These are phyloP conservation scores for Trematomus loennbergii DNA, from an alignment of 2,113 vertebrate genomes.

Conservation along the genomic window DNA sequence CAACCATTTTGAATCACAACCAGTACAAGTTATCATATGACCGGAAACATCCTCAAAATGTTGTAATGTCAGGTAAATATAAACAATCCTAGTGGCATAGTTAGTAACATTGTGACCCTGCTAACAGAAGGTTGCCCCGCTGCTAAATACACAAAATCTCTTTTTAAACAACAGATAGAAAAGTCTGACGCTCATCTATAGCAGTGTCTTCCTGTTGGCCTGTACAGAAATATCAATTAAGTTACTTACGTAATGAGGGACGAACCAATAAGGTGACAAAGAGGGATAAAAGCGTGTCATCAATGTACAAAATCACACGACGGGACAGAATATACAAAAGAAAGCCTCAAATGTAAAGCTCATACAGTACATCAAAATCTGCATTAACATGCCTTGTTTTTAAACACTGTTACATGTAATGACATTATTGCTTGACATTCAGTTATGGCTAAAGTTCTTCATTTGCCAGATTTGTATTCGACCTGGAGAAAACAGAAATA, in stretches of 20 bases:
- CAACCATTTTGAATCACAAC: background rate
- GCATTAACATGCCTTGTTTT: conserved; percentile 90
- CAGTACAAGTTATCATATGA: background rate
- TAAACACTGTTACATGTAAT: conserved; percentile 87
- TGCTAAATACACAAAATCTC: conserved; percentile 86
- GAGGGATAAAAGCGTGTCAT: conserved; percentile 54
- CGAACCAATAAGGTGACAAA: conserved; percentile 76
- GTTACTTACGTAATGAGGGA: conserved; percentile 87
- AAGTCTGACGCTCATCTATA: conserved; percentile 89
- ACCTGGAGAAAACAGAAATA: no score
- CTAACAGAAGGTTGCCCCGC: conserved; percentile 82
- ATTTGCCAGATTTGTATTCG: conserved; percentile 43
- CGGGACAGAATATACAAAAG: conserved; percentile 79
- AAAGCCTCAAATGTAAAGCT: conserved; percentile 61
- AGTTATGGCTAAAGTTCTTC: conserved; percentile 90
- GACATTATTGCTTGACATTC: conserved; percentile 95
- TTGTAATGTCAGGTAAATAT: background rate
- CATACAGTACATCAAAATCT: conserved; percentile 90
- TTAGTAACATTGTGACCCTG: conserved; percentile 86
- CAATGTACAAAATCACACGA: conserved; percentile 87
- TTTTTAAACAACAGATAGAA: background rate
- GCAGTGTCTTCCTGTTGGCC: conserved; percentile 86
- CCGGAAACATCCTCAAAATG: background rate
- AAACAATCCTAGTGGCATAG: conserved; percentile 78
- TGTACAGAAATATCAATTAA: conserved; percentile 87